A percentile compares a stretch with the other conserved stretches of the same genome.
phyloP scores from a whole-genome alignment of 1,140 invertebrate genomes.

The Anastrepha ludens region DNA sequence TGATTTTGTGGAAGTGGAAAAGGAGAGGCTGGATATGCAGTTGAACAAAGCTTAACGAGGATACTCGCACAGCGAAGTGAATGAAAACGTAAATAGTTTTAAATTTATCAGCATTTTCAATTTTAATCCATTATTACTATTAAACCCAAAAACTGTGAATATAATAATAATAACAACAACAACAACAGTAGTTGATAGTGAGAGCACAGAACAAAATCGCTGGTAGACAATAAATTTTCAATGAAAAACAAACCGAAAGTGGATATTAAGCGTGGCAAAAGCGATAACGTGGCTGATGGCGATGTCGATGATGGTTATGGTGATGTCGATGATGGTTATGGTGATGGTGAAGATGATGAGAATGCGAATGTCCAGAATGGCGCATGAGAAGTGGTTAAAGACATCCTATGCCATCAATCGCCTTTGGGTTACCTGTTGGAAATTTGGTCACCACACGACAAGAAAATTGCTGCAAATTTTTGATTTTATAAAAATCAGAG shows the following conservation, averaged over 20 bases:
- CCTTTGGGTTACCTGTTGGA: too few species aligned
- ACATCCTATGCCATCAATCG: too few species aligned
- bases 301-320: not conserved
- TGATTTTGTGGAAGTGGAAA: not conserved
- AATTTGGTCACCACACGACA: too few species aligned
- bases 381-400: too few species aligned
- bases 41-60: not conserved
- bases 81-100: slow-evolving; percentile 20
- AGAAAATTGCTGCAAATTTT: too few species aligned
- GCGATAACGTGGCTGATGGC: not conserved
- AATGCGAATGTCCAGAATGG: too few species aligned
- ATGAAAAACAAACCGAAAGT: not conserved
- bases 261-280: not conserved
- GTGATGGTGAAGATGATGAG: too few species aligned
- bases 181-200: not conserved
- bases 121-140: slow-evolving; percentile 25
- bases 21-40: not conserved
- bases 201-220: not conserved
- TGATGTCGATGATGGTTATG: too few species aligned
- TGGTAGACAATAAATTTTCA: not conserved
- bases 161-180: not conserved
- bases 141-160: slow-evolving; percentile 5
- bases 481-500: too few species aligned
- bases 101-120: slow-evolving; percentile 41
- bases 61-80: not conserved